Evolutionary conservation across 2,113 vertebrate species (phyloP).

Genomic region (Oriolus oriolus): DNA sequence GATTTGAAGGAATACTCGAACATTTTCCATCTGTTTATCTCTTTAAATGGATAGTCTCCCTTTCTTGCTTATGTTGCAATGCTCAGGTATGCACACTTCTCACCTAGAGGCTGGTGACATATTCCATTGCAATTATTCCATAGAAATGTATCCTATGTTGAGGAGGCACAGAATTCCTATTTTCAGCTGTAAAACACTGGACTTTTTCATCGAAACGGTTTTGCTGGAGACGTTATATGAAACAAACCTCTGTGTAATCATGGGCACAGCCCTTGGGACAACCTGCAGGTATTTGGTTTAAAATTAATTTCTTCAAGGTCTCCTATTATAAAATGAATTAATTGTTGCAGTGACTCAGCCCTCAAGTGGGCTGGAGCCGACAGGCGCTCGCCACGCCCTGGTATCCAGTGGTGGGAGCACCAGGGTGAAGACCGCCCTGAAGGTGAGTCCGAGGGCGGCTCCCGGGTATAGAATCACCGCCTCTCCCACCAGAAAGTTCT

Average conservation of each 20-base stretch:
- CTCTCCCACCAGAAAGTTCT: no score
- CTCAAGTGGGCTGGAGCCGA: no score
- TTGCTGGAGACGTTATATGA: no score
- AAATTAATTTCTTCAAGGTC: not conserved
- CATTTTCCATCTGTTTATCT: not conserved
- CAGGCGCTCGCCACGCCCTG: no score
- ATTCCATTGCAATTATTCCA: not conserved
- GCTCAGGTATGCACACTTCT: not conserved
- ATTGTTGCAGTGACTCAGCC: no score
- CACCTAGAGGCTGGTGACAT: not conserved
- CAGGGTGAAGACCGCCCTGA: no score
- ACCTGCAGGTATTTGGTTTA: not conserved
- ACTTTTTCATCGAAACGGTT: not conserved
- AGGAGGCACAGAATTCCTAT: not conserved
- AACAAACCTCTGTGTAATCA: fast-evolving
- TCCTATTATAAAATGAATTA: not conserved
- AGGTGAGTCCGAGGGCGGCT: no score
- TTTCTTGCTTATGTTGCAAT: not conserved
- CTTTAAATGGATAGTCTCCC: no score
- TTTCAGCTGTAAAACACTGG: not conserved
- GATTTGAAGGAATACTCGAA: fast-evolving
- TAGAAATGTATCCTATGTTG: no score
- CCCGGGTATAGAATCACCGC: no score
- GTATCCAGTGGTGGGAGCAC: no score
- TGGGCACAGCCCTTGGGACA: not conserved